Base-by-base conservation (phyloP, 2,113 vertebrate genomes). In the Danio rerio region DNA sequence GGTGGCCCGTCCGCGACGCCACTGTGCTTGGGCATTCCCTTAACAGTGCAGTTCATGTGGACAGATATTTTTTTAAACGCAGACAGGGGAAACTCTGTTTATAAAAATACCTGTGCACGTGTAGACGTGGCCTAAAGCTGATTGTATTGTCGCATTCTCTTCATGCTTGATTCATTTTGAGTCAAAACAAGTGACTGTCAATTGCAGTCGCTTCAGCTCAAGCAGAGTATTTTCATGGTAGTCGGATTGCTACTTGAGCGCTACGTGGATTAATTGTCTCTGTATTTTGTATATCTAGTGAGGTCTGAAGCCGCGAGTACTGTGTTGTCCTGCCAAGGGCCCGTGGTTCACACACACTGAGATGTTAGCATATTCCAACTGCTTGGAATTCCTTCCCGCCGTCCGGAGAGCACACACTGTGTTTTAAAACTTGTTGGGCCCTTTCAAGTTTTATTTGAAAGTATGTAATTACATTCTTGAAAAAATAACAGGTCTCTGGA, bases 361-460 rank as follows among this genome's bases (percentile, higher is more conserved):
- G 96, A 97, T 97, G 96, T 96, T 98, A 96, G 95, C 96, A 97
- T 98, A 95, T 95, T 96, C 98, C 92, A 87, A 96, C 96, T 97
- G 95, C 96, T 97, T 98, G 92, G 93, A 97, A 98, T 98, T 98
- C 97, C 94, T 97, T 92, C 94, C 94, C 94, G 96, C 94, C 90
- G 92, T 94, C 94, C 94, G 92, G 92, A 90, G 95, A 96, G 95
- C 94, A 92, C 95, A 96, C 95, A 93, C 94, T 96, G 95, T 95
- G 93, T 98, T 97, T 98, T 97, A 97, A 98, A 99, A 98, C 96
- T 96, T 96, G 96, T 96, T 96, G 95, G 93, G 91, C 92, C 92
- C 96, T 98, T 99, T 98, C 96, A 98, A 96, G 97, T 99, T 99
- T 99, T 97, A 98, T 99, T 98, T 97, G 95, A 98, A 96, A 97